phyloP scores from a whole-genome alignment of 2,797 vertebrate genomes.

The Falco peregrinus region DNA sequence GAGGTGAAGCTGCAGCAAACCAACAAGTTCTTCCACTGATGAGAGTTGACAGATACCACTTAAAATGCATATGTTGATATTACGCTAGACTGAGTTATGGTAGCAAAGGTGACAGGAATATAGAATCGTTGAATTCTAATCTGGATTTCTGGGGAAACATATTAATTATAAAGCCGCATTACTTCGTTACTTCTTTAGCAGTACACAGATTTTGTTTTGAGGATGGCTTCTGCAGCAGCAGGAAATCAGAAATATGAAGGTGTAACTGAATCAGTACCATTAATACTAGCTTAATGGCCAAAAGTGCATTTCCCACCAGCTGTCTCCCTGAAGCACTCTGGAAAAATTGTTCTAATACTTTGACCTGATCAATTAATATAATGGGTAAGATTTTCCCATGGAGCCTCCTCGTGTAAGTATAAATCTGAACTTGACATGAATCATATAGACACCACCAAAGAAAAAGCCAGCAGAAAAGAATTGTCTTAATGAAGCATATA shows the following conservation, averaged over 20 bases:
- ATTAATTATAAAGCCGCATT: not conserved
- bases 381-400: not conserved
- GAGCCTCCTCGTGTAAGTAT: not conserved
- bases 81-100: not conserved
- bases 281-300: not conserved
- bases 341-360: not conserved
- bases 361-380: not conserved
- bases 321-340: not conserved
- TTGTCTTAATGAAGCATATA: not conserved
- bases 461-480: not conserved
- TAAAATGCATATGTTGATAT: conserved; percentile 35
- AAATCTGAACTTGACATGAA: not conserved
- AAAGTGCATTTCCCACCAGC: not conserved
- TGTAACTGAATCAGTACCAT: not conserved
- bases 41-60: conserved; percentile 10
- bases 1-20: not conserved
- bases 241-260: not conserved
- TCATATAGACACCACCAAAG: not conserved
- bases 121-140: not conserved
- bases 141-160: not conserved
- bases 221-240: not conserved
- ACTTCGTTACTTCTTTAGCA: not conserved
- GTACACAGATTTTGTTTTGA: not conserved
- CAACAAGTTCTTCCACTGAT: not conserved
- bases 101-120: not conserved